phyloP scores from a whole-genome alignment of 1,140 invertebrate genomes.

The Plectrocnemia conspersa region DNA sequence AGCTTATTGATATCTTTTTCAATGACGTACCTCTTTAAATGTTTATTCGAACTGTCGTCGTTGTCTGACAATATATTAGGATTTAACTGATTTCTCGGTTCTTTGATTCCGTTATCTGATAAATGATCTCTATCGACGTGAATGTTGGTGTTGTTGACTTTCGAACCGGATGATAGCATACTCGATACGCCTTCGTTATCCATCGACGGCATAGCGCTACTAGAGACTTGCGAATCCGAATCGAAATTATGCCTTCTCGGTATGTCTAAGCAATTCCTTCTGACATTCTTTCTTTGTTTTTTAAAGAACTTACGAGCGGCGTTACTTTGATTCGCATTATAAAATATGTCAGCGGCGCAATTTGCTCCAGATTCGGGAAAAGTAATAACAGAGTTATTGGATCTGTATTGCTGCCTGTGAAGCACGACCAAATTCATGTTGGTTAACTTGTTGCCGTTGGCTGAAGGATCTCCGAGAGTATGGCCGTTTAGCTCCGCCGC shows the following conservation, averaged over 20 bases:
- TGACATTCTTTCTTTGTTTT: conserved; percentile 73
- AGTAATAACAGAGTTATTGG: conserved; percentile 64
- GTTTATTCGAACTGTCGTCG: conserved; percentile 46
- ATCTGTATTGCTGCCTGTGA: conserved; percentile 65
- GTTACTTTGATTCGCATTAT: conserved; percentile 88
- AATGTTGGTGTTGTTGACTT: conserved; percentile 75
- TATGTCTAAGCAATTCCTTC: conserved; percentile 68
- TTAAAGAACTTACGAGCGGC: conserved; percentile 89
- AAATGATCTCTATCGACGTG: conserved; percentile 58
- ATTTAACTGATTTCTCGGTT: conserved; percentile 45
- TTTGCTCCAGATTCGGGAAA: conserved; percentile 56
- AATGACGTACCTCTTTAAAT: conserved; percentile 41
- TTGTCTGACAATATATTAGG: conserved; percentile 62
- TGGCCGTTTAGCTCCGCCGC: conserved; percentile 51
- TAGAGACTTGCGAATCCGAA: conserved; percentile 55
- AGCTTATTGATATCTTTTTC: conserved; percentile 40
- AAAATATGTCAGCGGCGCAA: conserved; percentile 72
- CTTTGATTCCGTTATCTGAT: conserved; percentile 51
- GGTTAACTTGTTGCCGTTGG: conserved; percentile 45
- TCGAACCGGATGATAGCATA: conserved; percentile 63
- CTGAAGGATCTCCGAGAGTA: conserved; percentile 42
- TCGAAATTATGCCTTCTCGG: conserved; percentile 60
- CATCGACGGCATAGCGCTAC: conserved; percentile 47
- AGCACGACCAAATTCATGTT: conserved; percentile 63
- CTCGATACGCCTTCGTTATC: conserved; percentile 57